Conservation (phyloP, 2,888 invertebrate species). For the Drosophila peninsularis region DNA sequence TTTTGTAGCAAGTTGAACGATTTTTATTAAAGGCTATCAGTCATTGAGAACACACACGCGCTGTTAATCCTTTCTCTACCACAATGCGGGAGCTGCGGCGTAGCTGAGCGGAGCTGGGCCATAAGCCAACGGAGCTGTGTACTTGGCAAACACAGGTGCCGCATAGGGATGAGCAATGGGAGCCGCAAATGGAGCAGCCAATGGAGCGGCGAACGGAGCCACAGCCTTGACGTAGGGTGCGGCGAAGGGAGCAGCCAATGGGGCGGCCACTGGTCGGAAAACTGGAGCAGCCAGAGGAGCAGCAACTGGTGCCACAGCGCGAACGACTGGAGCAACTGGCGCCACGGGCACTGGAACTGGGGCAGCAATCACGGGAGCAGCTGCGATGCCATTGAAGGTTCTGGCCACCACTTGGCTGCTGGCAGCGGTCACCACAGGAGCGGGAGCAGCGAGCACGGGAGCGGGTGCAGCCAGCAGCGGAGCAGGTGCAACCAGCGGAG, state of each 20-base stretch:
- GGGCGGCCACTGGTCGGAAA: conserved; percentile 26
- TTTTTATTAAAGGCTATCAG: conserved; percentile 76
- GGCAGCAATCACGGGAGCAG: conserved; percentile 63
- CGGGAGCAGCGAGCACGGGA: conserved; percentile 61
- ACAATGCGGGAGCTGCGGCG: conserved; percentile 61
- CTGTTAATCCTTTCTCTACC: conserved; percentile 59
- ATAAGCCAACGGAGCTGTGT: conserved; percentile 58
- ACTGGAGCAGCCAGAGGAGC: conserved; percentile 43
- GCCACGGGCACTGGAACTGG: conserved; percentile 36
- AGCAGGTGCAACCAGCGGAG: conserved; percentile 54
- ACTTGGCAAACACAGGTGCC: conserved; percentile 56
- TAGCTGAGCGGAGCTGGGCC: conserved; percentile 56
- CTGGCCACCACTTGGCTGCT: conserved; percentile 76
- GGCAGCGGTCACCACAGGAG: conserved; percentile 75
- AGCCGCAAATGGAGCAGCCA: conserved; percentile 36
- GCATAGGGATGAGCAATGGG: conserved; percentile 45
- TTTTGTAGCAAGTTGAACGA: conserved; percentile 45
- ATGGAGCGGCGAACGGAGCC: conserved; percentile 28
- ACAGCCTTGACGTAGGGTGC: conserved; percentile 9
- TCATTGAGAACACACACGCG: conserved; percentile 55
- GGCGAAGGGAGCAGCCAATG: conserved; percentile 34
- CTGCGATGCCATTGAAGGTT: conserved; percentile 75
- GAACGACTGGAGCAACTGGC: conserved; percentile 34
- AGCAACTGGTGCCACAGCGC: conserved; percentile 47
- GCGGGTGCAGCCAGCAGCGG: conserved; percentile 50